phyloP scores from a whole-genome alignment of 1,140 invertebrate genomes.

The Pteromalus puparum region DNA sequence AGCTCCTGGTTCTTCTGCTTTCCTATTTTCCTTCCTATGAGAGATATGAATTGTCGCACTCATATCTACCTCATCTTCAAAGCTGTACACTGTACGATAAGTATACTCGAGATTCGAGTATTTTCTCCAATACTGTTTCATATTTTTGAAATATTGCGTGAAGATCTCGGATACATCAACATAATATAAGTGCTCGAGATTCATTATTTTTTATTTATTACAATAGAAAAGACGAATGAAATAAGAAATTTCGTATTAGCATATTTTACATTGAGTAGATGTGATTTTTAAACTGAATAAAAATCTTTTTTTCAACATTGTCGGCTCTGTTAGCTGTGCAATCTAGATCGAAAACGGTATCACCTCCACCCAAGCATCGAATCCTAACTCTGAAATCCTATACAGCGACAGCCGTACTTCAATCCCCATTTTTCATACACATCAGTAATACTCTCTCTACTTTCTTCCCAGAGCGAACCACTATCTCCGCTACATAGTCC shows the following conservation, averaged over 20 bases:
- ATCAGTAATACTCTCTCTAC: not conserved
- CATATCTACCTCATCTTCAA: constrained; percentile 38
- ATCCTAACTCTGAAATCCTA: not conserved
- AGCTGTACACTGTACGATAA: not conserved
- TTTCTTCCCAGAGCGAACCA: not conserved
- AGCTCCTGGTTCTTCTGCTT: constrained; percentile 65
- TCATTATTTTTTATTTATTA: too few relatives aligned
- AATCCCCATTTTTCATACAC: not conserved
- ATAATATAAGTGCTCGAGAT: too few relatives aligned
- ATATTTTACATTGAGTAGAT: too few relatives aligned
- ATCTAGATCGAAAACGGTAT: too few relatives aligned
- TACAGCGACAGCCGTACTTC: not conserved
- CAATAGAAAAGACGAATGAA: too few relatives aligned
- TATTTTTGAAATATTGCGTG: too few relatives aligned
- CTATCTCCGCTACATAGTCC: not conserved
- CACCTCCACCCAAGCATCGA: too few relatives aligned
- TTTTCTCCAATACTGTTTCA: not conserved
- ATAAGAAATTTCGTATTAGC: too few relatives aligned
- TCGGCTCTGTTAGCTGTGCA: too few relatives aligned
- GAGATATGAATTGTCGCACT: constrained; percentile 68
- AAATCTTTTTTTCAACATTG: too few relatives aligned
- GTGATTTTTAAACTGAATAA: too few relatives aligned
- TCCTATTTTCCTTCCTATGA: constrained; percentile 66
- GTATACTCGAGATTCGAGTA: not conserved
- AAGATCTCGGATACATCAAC: too few relatives aligned